phyloP scores from a whole-genome alignment of 1,140 invertebrate species.

The Bombus polaris region DNA sequence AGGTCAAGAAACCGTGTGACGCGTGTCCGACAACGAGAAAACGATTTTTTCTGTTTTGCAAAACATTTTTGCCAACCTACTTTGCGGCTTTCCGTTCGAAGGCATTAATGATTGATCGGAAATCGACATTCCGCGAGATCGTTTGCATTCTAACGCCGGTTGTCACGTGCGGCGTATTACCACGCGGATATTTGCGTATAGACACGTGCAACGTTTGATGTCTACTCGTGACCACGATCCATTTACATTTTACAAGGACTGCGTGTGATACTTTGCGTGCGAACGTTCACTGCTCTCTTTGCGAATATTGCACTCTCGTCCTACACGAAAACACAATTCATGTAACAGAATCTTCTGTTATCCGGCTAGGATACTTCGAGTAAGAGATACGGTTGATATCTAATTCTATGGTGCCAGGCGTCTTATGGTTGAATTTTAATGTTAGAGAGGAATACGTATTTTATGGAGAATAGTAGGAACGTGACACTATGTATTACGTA shows the following conservation, averaged over 20 bases:
- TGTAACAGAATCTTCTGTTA: constrained; percentile 28
- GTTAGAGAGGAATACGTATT: no score
- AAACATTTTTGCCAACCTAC: not conserved
- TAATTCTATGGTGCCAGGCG: not conserved
- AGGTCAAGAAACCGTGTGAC: not conserved
- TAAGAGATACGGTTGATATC: not conserved
- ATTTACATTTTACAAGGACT: constrained; percentile 42
- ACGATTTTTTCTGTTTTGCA: not conserved
- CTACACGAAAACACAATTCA: constrained; percentile 13
- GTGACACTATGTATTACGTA: no score
- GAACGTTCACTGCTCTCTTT: constrained; percentile 55
- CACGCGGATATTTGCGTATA: constrained; percentile 47
- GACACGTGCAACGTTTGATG: constrained; percentile 57
- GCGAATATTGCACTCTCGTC: not conserved
- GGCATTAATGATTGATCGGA: constrained; percentile 47
- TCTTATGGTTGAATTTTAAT: not conserved
- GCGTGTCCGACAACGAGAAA: not conserved
- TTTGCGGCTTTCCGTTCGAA: constrained; percentile 47
- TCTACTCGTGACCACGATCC: constrained; percentile 39
- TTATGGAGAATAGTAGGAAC: not conserved
- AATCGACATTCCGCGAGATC: constrained; percentile 59
- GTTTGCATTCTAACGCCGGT: constrained; percentile 56
- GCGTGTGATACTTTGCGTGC: constrained; percentile 38
- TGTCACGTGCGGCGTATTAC: constrained; percentile 56
- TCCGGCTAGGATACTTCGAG: not conserved